Conservation (phyloP, 92 coral and sea anemone genomes). For the Parazoanthus darwini region DNA sequence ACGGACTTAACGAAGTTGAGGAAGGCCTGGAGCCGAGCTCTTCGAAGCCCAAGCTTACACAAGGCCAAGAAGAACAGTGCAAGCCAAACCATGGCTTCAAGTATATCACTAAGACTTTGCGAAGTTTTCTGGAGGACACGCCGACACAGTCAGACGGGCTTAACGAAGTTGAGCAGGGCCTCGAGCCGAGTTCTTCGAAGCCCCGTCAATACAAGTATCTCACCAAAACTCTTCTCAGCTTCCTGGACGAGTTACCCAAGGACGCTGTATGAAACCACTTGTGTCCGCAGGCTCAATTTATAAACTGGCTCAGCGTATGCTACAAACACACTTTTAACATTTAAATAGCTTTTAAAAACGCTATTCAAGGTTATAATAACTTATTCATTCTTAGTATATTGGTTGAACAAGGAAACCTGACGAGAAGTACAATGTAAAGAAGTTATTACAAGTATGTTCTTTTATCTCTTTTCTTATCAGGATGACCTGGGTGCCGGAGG, state of each 20-base stretch:
- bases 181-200: not conserved
- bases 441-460: no score
- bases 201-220: not conserved
- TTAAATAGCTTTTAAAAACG: no score
- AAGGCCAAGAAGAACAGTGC: not conserved
- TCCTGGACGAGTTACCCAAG: constrained; percentile 12
- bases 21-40: not conserved
- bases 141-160: not conserved
- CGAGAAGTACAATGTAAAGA: no score
- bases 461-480: no score
- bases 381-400: no score
- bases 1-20: not conserved
- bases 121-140: not conserved
- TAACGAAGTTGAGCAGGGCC: not conserved
- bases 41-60: not conserved
- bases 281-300: not conserved
- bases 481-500: no score
- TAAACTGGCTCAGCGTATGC: not conserved
- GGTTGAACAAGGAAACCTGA: no score
- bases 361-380: no score
- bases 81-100: constrained; percentile 4
- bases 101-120: constrained; percentile 7
- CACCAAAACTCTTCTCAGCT: constrained; percentile 26
- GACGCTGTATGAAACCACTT: not conserved
- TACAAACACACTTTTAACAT: no score